Conservation (phyloP, 37 sponge, comb jelly and placozoan genomes). For the Amphimedon queenslandica region DNA sequence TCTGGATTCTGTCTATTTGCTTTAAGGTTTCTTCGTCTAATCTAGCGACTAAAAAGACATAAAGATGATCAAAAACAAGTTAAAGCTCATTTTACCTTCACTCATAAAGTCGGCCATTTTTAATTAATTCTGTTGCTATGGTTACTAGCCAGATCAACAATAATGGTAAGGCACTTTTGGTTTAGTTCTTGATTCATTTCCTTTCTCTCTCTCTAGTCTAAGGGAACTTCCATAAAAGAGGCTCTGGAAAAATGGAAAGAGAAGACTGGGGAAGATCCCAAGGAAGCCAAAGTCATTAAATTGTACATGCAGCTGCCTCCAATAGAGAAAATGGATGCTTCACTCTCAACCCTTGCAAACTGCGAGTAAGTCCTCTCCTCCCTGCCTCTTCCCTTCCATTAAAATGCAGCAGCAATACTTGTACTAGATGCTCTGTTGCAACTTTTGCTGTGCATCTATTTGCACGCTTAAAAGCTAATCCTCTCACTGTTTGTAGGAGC, state of each 20-base stretch:
- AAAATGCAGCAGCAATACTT: no score
- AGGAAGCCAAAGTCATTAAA: constrained; percentile 71
- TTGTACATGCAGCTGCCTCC: constrained; percentile 88
- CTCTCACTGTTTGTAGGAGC: constrained; percentile 19
- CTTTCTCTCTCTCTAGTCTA: constrained; percentile 39
- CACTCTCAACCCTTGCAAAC: constrained; percentile 71
- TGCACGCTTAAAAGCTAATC: not conserved
- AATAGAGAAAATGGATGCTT: constrained; percentile 97
- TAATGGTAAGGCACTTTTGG: constrained; percentile 9
- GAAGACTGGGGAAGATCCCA: constrained; percentile 73
- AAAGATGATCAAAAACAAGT: not conserved
- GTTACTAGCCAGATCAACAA: not conserved
- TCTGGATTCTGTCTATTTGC: constrained; percentile 81
- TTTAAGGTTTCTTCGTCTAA: constrained; percentile 74
- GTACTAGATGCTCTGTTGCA: no score
- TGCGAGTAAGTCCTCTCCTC: constrained; percentile 90
- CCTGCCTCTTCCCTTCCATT: no score
- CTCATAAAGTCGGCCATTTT: not conserved
- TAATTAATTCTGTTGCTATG: constrained; percentile 1
- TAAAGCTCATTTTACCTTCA: constrained; percentile 4
- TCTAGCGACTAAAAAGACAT: constrained; percentile 17
- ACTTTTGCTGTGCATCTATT: not conserved
- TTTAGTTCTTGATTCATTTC: not conserved
- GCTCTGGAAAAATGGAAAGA: constrained; percentile 86
- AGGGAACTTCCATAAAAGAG: constrained; percentile 88